Percentiles rank a stretch among this genome's conserved stretches.
phyloP scores from a whole-genome alignment of 2,888 invertebrate genomes.

The Tenodera sinensis region DNA sequence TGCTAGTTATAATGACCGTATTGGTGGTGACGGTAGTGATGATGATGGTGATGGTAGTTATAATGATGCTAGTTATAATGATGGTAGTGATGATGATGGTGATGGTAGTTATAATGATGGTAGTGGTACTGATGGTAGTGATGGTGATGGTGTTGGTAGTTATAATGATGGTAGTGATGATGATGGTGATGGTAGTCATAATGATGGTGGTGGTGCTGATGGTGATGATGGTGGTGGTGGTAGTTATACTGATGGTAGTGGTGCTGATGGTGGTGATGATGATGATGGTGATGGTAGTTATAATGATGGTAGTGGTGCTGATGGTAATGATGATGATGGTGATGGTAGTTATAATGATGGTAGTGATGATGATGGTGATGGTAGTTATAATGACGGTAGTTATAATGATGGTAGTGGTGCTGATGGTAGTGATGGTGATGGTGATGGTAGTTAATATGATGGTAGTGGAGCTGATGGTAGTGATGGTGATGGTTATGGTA shows the following conservation, averaged over 20 bases:
- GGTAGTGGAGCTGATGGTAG: too few species aligned
- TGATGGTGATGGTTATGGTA: too few species aligned
- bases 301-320: not conserved
- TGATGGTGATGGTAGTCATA: too few species aligned
- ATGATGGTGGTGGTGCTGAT: too few species aligned
- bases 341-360: not conserved
- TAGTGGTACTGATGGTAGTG: not conserved
- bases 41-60: not conserved
- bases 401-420: not conserved
- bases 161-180: too few species aligned
- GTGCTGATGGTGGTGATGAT: too few species aligned
- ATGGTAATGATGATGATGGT: not conserved
- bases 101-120: not conserved
- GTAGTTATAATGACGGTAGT: not conserved
- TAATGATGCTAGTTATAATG: not conserved
- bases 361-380: not conserved
- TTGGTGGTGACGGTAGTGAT: too few species aligned
- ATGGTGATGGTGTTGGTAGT: not conserved
- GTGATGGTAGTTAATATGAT: not conserved
- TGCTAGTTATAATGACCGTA: not conserved
- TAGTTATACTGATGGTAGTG: too few species aligned
- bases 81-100: not conserved
- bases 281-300: not conserved
- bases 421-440: not conserved
- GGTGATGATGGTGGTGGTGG: not conserved